These are phyloP conservation scores for Aleadryas rufinucha DNA, from an alignment of 2,113 vertebrate species.

Conservation along the genomic window DNA sequence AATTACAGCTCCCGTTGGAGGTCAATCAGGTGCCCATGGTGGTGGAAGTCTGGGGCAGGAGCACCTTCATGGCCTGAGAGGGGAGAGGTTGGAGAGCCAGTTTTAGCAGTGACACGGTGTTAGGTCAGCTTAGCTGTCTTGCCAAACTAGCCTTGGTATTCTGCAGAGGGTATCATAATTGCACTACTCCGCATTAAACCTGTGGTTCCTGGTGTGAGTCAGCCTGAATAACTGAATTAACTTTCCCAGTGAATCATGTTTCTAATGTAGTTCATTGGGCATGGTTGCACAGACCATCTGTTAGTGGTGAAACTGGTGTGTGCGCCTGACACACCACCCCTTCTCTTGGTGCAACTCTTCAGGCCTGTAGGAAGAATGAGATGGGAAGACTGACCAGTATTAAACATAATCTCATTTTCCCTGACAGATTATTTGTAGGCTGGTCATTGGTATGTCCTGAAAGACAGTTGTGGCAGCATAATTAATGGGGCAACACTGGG, in stretches of 20 bases:
- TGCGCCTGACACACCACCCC: background rate
- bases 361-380: background rate
- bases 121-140: background rate
- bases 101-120: background rate
- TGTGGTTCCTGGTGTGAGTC: background rate
- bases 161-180: background rate
- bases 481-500: background rate
- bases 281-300: background rate
- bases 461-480: background rate
- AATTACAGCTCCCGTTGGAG: accelerated
- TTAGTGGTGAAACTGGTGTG: background rate
- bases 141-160: background rate
- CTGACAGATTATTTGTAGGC: background rate
- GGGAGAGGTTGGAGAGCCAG: background rate
- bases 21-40: background rate
- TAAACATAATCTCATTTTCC: background rate
- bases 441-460: background rate
- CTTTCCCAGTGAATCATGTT: background rate
- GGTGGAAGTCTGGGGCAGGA: background rate
- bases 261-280: background rate
- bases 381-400: background rate
- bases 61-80: background rate
- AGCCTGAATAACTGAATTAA: background rate
- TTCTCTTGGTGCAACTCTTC: background rate
- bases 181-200: background rate